Percentiles rank a stretch among this genome's conserved stretches.
phyloP scores from a whole-genome alignment of 1,140 invertebrate species.

The Berghia stephanieae region DNA sequence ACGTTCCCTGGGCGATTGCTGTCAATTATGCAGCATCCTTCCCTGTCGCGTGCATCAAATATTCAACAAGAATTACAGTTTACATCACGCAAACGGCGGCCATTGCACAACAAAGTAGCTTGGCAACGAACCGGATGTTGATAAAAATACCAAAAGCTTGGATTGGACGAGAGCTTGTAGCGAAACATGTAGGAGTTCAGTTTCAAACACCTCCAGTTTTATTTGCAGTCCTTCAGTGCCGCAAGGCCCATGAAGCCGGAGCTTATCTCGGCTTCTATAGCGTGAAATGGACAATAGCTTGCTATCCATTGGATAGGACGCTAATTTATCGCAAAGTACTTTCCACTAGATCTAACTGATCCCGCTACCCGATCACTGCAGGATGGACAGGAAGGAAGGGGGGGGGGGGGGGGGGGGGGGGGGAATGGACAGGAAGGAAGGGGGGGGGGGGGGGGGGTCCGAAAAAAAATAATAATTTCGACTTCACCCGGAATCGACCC shows the following conservation, averaged over 20 bases:
- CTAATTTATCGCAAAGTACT: too few relatives aligned
- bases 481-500: too few relatives aligned
- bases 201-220: not conserved
- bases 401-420: too few relatives aligned
- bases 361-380: too few relatives aligned
- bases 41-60: not conserved
- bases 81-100: not conserved
- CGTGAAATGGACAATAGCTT: not conserved
- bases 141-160: not conserved
- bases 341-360: too few relatives aligned
- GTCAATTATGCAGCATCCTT: not conserved
- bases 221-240: not conserved
- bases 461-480: too few relatives aligned
- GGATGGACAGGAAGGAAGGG: too few relatives aligned
- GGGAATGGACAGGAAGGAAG: too few relatives aligned
- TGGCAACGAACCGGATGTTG: constrained; percentile 14
- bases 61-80: not conserved
- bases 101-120: constrained; percentile 19
- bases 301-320: constrained; percentile 1
- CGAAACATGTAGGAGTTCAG: not conserved
- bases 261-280: too few relatives aligned
- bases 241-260: not conserved
- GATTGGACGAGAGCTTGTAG: not conserved
- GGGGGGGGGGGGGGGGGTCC: too few relatives aligned
- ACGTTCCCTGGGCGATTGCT: too few relatives aligned